phyloP scores from a whole-genome alignment of 2,888 invertebrate genomes.

The Clepsis dumicolana region DNA sequence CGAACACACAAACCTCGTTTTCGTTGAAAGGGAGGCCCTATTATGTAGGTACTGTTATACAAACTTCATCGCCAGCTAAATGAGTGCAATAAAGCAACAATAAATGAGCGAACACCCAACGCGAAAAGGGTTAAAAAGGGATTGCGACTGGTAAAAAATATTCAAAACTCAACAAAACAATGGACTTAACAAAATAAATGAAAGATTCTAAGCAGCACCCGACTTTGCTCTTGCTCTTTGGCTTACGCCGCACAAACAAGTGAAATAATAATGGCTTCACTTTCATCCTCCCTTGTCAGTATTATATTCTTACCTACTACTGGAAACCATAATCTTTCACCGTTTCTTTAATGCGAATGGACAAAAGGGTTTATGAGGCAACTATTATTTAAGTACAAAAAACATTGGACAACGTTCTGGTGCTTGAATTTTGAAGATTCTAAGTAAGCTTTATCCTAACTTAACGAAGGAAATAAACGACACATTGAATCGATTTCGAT shows the following conservation, averaged over 20 bases:
- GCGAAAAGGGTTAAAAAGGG: conserved; percentile 67
- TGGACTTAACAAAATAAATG: conserved; percentile 68
- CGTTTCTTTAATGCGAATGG: conserved; percentile 45
- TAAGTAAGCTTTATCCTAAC: not conserved
- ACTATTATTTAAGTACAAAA: conserved; percentile 20
- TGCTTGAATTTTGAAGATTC: not conserved
- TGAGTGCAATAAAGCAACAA: conserved; percentile 72
- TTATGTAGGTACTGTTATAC: conserved; percentile 60
- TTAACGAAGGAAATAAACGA: not conserved
- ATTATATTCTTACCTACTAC: conserved; percentile 53
- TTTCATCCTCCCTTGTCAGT: conserved; percentile 62
- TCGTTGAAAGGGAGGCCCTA: conserved; percentile 2
- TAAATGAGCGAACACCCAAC: conserved; percentile 71
- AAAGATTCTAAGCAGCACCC: conserved; percentile 64
- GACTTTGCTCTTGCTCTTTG: conserved; percentile 60
- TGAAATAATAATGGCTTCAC: conserved; percentile 62
- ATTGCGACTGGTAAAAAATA: conserved; percentile 66
- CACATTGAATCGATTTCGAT: no score
- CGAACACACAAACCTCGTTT: not conserved
- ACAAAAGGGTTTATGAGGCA: conserved; percentile 40
- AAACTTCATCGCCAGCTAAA: conserved; percentile 70
- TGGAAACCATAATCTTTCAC: conserved; percentile 50
- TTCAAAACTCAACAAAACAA: conserved; percentile 70
- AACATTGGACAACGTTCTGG: conserved; percentile 22
- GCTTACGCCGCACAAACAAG: conserved; percentile 62